A percentile compares a stretch with the other conserved stretches of the same genome.
phyloP scores from a whole-genome alignment of 2,888 invertebrate species.

The Embidobia sp. region DNA sequence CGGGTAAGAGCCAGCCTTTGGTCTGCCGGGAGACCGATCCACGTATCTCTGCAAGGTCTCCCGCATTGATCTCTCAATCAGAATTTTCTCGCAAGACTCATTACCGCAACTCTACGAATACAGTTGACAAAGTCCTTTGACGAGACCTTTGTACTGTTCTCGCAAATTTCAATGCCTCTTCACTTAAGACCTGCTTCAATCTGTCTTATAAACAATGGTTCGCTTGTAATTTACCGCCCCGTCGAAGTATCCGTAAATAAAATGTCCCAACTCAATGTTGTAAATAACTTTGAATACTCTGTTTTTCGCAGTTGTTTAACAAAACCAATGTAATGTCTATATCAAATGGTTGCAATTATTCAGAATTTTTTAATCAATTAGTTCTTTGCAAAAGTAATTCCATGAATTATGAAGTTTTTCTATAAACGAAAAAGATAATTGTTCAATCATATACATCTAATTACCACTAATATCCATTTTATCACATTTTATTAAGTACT shows the following conservation, averaged over 20 bases:
- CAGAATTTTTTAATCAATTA: too few species aligned
- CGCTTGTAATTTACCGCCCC: not conserved
- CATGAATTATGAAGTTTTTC: too few species aligned
- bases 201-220: slow-evolving; percentile 13
- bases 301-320: too few species aligned
- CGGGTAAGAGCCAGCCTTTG: slow-evolving; percentile 49
- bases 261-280: too few species aligned
- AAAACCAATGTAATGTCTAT: too few species aligned
- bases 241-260: slow-evolving; percentile 2
- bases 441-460: too few species aligned
- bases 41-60: slow-evolving; percentile 13
- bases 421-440: too few species aligned
- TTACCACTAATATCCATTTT: too few species aligned
- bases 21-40: slow-evolving; percentile 21
- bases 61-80: slow-evolving; percentile 24
- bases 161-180: slow-evolving; percentile 18
- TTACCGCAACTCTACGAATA: slow-evolving; percentile 12
- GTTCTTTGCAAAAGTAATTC: too few species aligned
- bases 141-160: slow-evolving; percentile 15
- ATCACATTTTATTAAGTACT: too few species aligned
- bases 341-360: too few species aligned
- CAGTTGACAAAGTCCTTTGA: slow-evolving; percentile 24
- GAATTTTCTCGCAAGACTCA: slow-evolving; percentile 2
- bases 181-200: slow-evolving; percentile 23
- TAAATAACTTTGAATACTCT: too few species aligned